Evolutionary conservation across 2,888 invertebrate species (phyloP), one percentile per base, ranked within the genome.

Genomic region (Zygaena filipendulae): DNA sequence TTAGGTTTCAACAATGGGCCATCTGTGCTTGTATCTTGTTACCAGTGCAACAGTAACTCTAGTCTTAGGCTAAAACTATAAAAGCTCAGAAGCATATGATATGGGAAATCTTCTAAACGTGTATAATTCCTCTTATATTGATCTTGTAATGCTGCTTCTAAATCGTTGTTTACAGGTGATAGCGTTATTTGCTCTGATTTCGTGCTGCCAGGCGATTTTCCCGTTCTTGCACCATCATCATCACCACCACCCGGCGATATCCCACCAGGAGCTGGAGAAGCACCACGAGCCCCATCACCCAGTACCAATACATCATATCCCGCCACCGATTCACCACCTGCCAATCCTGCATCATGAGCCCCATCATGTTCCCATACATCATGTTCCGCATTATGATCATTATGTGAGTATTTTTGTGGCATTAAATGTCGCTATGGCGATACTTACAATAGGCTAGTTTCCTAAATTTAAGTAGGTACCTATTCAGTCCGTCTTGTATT

Each of bases 251-350:
- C 58, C 59, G 3, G 75, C 75, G 2, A 48, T 75, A 12, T 75
- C 77, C 6, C 77, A 77, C 50, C 79, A 79, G 45, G 62, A 72
- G 39, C 37, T 72, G 33, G 52, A 66, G 35, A 70, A 69, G 36
- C 71, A 71, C 33, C 60, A 64, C 28, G 77, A 75, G 0, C 75
- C 58, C 6, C 52, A 57, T 34, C 58, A 59, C 30, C 52, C 51
- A 8, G 40, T 55, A 16, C 37, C 35, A 3, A 45, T 51, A 6
- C 52, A 55, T 33, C 59, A 58, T 29, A 47, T 44, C 29, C 47
- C 44, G 4, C 35, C 50, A 11, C 47, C 47, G 3, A 28, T 47
- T 2, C 52, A 43, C 27, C 46, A 39, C n/a, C 23, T 36, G 4
- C 45, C 44, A 4, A 25, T 44, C 2, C 58, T 63, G 36, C 63